Conservation (phyloP, 2,113 vertebrate genomes). For the Perca fluviatilis region DNA sequence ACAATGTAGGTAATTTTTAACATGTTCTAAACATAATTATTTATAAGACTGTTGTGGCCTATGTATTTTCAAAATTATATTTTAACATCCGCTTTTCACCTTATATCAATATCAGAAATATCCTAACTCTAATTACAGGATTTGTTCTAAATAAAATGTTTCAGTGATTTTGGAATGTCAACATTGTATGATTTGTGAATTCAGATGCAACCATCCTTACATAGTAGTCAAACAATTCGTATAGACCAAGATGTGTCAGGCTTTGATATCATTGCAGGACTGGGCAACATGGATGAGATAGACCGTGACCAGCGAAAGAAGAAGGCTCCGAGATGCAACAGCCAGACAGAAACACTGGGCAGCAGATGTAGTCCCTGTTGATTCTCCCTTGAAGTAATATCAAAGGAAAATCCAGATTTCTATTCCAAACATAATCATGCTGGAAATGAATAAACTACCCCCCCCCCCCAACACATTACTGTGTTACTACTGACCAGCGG, state of each 20-base stretch:
- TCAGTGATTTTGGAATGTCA: background rate
- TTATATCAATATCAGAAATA: background rate
- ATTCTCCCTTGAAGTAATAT: background rate
- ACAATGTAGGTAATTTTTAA: background rate
- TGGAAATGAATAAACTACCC: background rate
- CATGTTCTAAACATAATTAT: background rate
- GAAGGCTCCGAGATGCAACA: background rate
- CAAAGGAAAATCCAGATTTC: background rate
- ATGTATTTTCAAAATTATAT: background rate
- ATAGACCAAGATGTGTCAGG: background rate
- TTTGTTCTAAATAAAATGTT: background rate
- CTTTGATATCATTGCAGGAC: background rate
- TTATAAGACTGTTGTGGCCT: background rate
- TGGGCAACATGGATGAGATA: background rate
- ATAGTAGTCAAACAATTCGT: background rate
- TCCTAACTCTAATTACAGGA: background rate
- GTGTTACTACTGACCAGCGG: conserved; percentile 21
- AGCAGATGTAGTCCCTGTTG: background rate
- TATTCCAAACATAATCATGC: background rate
- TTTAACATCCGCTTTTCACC: background rate
- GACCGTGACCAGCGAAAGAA: background rate
- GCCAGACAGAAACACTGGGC: background rate
- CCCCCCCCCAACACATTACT: background rate
- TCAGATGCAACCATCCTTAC: background rate
- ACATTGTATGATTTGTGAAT: background rate